Percentiles rank a stretch among this genome's conserved stretches.
These are phyloP conservation scores for Apotomis capreana DNA, from an alignment of 2,888 invertebrate genomes.

Conservation along the genomic window DNA sequence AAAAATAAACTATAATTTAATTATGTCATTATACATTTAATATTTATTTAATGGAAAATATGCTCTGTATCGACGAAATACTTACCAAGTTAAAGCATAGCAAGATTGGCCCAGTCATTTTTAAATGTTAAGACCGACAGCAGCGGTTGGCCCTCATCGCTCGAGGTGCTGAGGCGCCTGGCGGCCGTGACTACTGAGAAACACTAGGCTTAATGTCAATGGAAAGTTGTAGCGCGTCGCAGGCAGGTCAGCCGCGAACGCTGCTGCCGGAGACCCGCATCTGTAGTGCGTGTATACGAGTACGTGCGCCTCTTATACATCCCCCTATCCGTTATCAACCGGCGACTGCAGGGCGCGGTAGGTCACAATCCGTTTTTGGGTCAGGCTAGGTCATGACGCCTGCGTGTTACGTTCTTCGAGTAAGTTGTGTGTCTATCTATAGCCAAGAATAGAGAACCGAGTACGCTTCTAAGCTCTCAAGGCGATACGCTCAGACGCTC, in stretches of 20 bases:
- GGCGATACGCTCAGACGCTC: slow-evolving; percentile 81
- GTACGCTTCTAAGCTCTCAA: slow-evolving; percentile 71
- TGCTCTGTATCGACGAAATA: neutral
- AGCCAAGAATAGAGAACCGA: slow-evolving; percentile 75
- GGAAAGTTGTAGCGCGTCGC: slow-evolving; percentile 41
- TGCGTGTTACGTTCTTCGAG: slow-evolving; percentile 71
- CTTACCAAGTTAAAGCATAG: neutral
- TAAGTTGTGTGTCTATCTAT: slow-evolving; percentile 69
- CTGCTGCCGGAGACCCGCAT: slow-evolving; percentile 58
- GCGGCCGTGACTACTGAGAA: slow-evolving; percentile 30
- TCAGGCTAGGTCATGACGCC: slow-evolving; percentile 81
- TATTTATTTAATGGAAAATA: too few species aligned
- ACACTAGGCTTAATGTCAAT: slow-evolving; percentile 48
- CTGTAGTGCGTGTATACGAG: slow-evolving; percentile 55
- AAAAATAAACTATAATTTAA: too few species aligned
- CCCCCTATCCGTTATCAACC: slow-evolving; percentile 76
- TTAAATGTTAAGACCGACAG: slow-evolving; percentile 19
- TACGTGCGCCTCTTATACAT: slow-evolving; percentile 67
- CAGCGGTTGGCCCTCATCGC: slow-evolving; percentile 16
- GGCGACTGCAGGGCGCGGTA: slow-evolving; percentile 69
- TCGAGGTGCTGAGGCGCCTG: slow-evolving; percentile 21
- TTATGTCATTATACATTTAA: too few species aligned
- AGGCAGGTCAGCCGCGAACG: slow-evolving; percentile 63
- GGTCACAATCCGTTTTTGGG: slow-evolving; percentile 77
- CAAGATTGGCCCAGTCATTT: neutral